phyloP scores from a whole-genome alignment of 2,113 vertebrate genomes.

The Phrynosoma blainvillii region DNA sequence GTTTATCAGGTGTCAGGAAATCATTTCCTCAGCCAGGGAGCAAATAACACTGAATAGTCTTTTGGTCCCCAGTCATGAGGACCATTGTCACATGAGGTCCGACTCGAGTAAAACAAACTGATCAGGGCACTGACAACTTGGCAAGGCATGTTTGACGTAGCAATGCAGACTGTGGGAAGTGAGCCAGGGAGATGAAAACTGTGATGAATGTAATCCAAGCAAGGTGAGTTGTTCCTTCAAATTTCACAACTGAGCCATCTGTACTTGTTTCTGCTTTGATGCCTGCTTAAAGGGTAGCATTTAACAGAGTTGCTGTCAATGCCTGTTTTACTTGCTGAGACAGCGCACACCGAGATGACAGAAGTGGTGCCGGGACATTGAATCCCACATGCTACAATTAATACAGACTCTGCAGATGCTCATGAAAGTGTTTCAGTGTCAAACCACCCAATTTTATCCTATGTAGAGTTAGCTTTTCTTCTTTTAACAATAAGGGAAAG shows the following conservation, averaged over 20 bases:
- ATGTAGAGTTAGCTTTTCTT: neutral
- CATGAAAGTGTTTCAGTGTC: slow-evolving; percentile 2
- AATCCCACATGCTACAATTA: slow-evolving; percentile 14
- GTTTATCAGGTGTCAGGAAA: no score
- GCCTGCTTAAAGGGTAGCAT: neutral
- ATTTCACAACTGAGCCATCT: neutral
- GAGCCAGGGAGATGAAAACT: neutral
- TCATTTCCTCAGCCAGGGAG: no score
- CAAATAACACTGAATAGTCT: no score
- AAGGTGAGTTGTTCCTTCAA: neutral
- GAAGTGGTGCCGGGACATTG: neutral
- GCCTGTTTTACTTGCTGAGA: neutral
- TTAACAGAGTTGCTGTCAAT: neutral
- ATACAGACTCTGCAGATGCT: slow-evolving; percentile 13
- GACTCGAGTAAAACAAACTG: neutral
- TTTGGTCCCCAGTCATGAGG: no score
- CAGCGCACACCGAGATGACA: neutral
- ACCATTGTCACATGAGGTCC: neutral
- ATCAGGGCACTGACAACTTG: neutral
- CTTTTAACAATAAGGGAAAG: neutral
- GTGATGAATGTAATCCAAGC: neutral
- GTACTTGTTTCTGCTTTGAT: slow-evolving; percentile 8
- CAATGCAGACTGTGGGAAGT: neutral
- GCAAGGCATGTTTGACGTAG: neutral
- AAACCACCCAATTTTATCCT: neutral